Base-by-base conservation (phyloP, 2,113 vertebrate genomes). In the Motacilla alba region DNA sequence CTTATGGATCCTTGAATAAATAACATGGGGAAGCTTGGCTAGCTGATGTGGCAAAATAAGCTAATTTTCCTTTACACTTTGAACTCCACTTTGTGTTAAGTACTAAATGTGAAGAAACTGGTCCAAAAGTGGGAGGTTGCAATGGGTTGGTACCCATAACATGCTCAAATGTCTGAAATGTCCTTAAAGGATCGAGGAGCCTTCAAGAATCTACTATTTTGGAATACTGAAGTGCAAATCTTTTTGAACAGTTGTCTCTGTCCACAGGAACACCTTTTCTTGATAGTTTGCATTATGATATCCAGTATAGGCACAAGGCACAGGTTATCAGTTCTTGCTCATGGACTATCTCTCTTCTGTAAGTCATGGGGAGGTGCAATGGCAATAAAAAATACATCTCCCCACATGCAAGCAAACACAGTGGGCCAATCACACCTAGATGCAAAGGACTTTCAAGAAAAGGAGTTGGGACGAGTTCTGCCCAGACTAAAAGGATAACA, bases 71-170 rank as follows among this genome's bases (percentile, higher is more conserved):
- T 69, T 46, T 20, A 77, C 44, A 77, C 41, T 64, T 68, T 68
- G 12, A 80, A 60, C 23, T 83, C 18, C 4, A 56, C 26, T 75
- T 82, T 43, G 44, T 3, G 4, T 74, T 69, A 69, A 5, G 15
- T 44, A 70, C 8, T 79, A 39, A 79, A 79, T 4, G 3, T 37
- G 22, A 50, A 81, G 41, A 80, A 72, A 64, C 4, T 27, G 39
- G 30, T 31, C 30, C 18, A 43, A 64, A 72, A 30, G 70, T 37
- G 23, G 14, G 35, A 83, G 30, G n/a, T 13, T 92, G 44, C 23
- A 76, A 43, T 6, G 15, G 55, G 21, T 10, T n/a, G 55, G 55
- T n/a, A 58, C 21, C 16, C 0, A 0, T 17, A 85, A 53, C 19
- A 41, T 22, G 43, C 33, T 64, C 7, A 52, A 24, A 35, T 20